phyloP scores from a whole-genome alignment of 2,113 vertebrate genomes.

The Crotalus horridus region DNA sequence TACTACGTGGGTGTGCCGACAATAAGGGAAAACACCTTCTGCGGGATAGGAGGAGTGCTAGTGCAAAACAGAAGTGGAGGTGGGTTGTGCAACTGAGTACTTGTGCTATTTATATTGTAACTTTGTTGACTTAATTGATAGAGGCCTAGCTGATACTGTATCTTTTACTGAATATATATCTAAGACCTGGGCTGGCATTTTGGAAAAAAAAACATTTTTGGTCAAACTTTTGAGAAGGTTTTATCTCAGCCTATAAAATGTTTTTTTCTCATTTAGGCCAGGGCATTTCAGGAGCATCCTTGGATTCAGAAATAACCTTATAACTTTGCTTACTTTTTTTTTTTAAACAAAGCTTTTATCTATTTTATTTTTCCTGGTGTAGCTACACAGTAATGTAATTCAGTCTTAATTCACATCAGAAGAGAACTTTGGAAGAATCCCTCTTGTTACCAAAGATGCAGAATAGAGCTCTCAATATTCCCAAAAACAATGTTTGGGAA shows the following conservation, averaged over 20 bases:
- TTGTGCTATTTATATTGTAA: not conserved
- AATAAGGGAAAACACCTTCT: not conserved
- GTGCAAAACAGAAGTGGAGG: not conserved
- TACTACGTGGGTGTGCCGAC: not conserved
- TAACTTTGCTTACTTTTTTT: not conserved
- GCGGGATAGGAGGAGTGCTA: not conserved
- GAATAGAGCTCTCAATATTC: not conserved
- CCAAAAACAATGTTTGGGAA: not conserved
- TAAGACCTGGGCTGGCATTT: not conserved
- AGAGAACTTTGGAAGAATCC: not conserved
- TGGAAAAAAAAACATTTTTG: not conserved
- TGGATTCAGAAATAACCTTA: not conserved
- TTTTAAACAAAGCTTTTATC: not conserved
- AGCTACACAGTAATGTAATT: not conserved
- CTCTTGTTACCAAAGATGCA: not conserved
- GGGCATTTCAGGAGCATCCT: not conserved
- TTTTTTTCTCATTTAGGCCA: not conserved
- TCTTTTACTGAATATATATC: not conserved
- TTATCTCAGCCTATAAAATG: not conserved
- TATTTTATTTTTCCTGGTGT: not conserved
- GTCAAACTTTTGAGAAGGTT: not conserved
- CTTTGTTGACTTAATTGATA: not conserved
- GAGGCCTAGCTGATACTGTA: not conserved
- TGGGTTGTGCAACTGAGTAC: not conserved
- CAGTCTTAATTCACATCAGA: not conserved